phyloP scores from a whole-genome alignment of 2,888 invertebrate genomes.

The Mechanitis mazaeus region DNA sequence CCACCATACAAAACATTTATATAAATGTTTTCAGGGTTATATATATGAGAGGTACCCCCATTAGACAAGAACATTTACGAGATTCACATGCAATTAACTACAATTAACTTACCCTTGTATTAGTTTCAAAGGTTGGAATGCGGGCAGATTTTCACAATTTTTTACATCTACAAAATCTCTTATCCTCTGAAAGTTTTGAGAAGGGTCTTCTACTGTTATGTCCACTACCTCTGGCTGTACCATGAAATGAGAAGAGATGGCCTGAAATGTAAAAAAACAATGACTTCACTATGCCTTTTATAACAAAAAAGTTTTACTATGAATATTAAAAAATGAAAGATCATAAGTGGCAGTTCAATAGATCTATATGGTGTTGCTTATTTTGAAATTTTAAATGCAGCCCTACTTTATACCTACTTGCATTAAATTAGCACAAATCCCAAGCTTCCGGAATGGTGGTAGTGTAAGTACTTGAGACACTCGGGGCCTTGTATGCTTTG shows the following conservation, averaged over 20 bases:
- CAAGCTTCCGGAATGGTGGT: slow-evolving; percentile 92
- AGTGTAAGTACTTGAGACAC: slow-evolving; percentile 95
- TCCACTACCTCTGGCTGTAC: slow-evolving; percentile 73
- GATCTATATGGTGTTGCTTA: background rate
- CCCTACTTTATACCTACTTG: slow-evolving; percentile 42
- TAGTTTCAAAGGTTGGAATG: slow-evolving; percentile 80
- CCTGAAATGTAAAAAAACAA: slow-evolving; percentile 45
- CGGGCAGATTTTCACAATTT: slow-evolving; percentile 82
- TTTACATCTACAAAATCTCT: slow-evolving; percentile 92
- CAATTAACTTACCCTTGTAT: slow-evolving; percentile 74
- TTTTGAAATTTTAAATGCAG: background rate
- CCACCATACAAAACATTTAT: too few species aligned
- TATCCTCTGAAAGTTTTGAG: slow-evolving; percentile 90
- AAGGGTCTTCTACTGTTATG: slow-evolving; percentile 94
- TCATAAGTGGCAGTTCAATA: too few species aligned
- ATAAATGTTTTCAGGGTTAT: too few species aligned
- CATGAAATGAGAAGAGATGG: slow-evolving; percentile 74
- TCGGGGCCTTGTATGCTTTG: slow-evolving; percentile 88
- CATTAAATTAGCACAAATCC: slow-evolving; percentile 89
- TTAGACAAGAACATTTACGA: too few species aligned
- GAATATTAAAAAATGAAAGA: too few species aligned
- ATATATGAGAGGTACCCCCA: too few species aligned
- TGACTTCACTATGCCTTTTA: background rate
- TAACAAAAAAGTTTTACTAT: too few species aligned
- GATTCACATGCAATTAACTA: background rate